Percentiles rank a stretch among this genome's conserved stretches.
phyloP scores from a whole-genome alignment of 2,888 invertebrate genomes.

The Heliconius aoede region DNA sequence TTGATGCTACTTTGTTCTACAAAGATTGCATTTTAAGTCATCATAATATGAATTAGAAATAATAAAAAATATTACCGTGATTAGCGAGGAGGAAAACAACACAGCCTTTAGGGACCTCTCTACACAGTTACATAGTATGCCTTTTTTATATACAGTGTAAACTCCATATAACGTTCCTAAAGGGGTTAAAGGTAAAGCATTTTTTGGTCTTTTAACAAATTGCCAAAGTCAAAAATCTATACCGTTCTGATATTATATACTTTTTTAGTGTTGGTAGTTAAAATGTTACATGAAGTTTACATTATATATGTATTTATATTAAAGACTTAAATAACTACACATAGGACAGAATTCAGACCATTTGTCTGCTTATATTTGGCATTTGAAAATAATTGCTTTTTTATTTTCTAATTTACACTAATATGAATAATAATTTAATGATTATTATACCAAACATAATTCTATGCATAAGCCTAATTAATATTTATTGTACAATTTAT shows the following conservation, averaged over 20 bases:
- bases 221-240: background rate
- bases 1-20: constrained; percentile 2
- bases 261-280: background rate
- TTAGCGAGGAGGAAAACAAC: constrained; percentile 33
- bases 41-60: background rate
- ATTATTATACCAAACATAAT: background rate
- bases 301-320: background rate
- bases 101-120: constrained; percentile 41
- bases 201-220: background rate
- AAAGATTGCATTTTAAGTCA: background rate
- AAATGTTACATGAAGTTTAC: background rate
- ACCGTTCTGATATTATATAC: background rate
- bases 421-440: background rate
- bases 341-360: constrained; percentile 26
- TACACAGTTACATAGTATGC: constrained; percentile 28
- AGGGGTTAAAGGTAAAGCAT: background rate
- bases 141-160: constrained; percentile 3
- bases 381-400: constrained; percentile 28
- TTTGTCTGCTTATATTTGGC: constrained; percentile 29
- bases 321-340: constrained; percentile 15
- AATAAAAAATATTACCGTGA: constrained; percentile 2
- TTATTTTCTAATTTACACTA: constrained; percentile 1
- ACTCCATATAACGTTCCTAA: background rate
- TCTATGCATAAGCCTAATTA: constrained; percentile 23
- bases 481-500: constrained; percentile 14